Percentiles rank a stretch among this genome's conserved stretches.
Evolutionary conservation across 2,113 vertebrate species (phyloP).

Genomic region (Rhombomys opimus): DNA sequence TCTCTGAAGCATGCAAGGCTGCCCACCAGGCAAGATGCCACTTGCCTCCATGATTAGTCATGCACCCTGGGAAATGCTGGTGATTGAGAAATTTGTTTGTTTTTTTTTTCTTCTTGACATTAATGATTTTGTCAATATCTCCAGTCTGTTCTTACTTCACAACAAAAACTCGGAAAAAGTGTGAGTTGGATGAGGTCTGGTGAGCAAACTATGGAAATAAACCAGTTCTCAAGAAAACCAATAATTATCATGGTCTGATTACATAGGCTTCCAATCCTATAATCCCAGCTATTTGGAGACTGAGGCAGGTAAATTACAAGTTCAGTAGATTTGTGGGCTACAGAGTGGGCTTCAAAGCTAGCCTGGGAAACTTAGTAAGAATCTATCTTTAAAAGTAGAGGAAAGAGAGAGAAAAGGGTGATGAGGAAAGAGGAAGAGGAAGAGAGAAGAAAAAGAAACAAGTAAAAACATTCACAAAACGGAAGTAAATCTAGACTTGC

Average conservation of each 20-base stretch:
- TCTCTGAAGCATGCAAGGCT: not conserved
- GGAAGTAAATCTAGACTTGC: not conserved
- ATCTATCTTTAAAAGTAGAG: not conserved
- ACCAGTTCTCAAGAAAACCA: not conserved
- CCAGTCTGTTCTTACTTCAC: not conserved
- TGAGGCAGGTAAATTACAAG: not conserved
- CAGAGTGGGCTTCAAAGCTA: not conserved
- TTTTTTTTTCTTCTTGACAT: not conserved
- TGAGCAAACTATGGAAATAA: not conserved
- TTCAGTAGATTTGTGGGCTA: not conserved
- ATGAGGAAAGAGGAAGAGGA: too few relatives aligned
- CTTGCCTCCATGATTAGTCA: not conserved
- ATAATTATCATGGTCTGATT: not conserved
- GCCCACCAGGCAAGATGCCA: too few relatives aligned
- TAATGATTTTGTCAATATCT: not conserved
- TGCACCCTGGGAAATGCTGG: not conserved
- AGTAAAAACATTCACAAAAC: not conserved
- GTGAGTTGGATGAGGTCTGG: not conserved
- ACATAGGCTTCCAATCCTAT: not conserved
- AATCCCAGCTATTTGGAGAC: not conserved
- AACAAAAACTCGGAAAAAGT: not conserved
- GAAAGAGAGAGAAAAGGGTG: too few relatives aligned
- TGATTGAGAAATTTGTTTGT: not conserved
- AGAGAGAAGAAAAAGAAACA: not conserved
- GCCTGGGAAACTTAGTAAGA: not conserved